A percentile compares a stretch with the other conserved stretches of the same genome.
Conservation (phyloP, 2,113 vertebrate genomes). For the Tragelaphus imberbis region DNA sequence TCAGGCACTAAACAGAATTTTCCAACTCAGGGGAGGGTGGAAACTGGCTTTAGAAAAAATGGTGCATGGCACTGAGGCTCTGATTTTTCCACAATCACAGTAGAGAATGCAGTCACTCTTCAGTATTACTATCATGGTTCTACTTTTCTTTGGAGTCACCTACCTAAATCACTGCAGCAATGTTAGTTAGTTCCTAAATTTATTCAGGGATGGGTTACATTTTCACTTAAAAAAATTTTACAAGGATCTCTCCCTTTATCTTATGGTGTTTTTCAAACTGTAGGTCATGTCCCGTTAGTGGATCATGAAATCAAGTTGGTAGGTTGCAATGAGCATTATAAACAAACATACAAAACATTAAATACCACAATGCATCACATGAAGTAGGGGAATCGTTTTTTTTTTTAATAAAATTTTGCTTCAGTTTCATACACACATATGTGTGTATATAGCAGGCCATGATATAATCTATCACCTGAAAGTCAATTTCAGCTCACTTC, state of each 20-base stretch:
- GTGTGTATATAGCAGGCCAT: background rate
- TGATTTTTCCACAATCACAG: background rate
- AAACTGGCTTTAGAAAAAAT: background rate
- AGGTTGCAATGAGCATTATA: background rate
- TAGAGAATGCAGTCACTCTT: background rate
- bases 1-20: too few relatives aligned
- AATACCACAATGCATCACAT: background rate
- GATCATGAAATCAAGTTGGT: background rate
- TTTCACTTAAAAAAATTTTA: background rate
- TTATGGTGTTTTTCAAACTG: background rate
- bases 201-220: background rate
- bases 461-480: background rate
- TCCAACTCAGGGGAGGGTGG: background rate
- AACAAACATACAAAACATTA: background rate
- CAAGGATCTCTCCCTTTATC: background rate
- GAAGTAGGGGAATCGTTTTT: background rate
- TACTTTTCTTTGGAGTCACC: background rate
- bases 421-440: background rate
- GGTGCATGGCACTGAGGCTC: background rate
- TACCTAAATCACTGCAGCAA: background rate
- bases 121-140: background rate
- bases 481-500: background rate
- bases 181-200: background rate
- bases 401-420: background rate
- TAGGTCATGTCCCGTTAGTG: background rate